Percentiles rank a stretch among this genome's conserved stretches.
phyloP scores from a whole-genome alignment of 2,888 invertebrate genomes.

The Hydraecia micacea region DNA sequence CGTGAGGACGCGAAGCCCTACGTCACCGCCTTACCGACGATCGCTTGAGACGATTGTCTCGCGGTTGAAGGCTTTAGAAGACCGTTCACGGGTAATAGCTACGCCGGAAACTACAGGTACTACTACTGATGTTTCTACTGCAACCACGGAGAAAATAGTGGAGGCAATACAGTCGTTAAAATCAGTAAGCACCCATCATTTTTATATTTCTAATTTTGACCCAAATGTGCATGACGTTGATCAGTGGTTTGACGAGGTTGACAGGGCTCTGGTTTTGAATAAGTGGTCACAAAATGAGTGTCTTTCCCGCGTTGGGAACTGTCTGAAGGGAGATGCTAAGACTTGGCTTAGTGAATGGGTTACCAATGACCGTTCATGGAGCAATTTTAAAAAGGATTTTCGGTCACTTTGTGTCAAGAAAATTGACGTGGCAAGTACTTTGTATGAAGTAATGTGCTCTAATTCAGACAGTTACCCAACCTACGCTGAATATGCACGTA shows the following conservation, averaged over 20 bases:
- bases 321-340: slow-evolving; percentile 13
- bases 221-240: no score
- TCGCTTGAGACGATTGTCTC: no score
- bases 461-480: neutral
- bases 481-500: slow-evolving; percentile 9
- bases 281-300: slow-evolving; percentile 6
- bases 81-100: no score
- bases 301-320: slow-evolving; percentile 4
- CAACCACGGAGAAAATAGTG: no score
- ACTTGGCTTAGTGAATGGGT: slow-evolving; percentile 1
- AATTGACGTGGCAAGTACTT: neutral
- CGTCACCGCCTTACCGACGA: no score
- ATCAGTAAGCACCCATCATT: no score
- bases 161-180: no score
- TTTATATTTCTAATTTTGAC: no score
- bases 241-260: no score
- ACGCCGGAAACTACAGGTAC: no score
- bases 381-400: neutral
- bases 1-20: neutral
- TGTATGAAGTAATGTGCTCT: neutral
- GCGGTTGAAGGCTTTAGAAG: no score
- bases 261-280: neutral
- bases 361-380: slow-evolving; percentile 7
- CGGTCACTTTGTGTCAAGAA: neutral
- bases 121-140: no score